Evolutionary conservation across 2,888 invertebrate species (phyloP), one percentile per base, ranked within the genome.

Genomic region (Erynnis tages): DNA sequence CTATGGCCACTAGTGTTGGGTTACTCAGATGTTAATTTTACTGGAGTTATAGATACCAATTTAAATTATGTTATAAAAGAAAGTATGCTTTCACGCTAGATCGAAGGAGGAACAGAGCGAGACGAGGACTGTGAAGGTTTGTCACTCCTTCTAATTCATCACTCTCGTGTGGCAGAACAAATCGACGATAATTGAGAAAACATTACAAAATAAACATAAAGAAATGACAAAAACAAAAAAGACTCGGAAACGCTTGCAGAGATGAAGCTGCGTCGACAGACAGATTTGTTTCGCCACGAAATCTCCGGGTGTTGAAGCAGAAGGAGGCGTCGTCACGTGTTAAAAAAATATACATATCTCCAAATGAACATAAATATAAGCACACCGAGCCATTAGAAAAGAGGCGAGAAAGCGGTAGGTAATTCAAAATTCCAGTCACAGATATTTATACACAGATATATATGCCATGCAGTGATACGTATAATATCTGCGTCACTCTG

Each of bases 381-480:
- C 87, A 88, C 89, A 90, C 83, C 79, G 82, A 90, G 84, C 82
- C 85, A 84, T 83, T 56, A 78, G 76, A 80, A 75, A 79, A 77
- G 68, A 82, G 80, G 84, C 81, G 75, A 76, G 73, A 79, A 83
- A 86, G 83, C 85, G 73, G 73, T 78, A 83, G 82, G 82, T 83
- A 76, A 73, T 74, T 80, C 76, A 79, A 85, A 86, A 82, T 77
- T 76, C 79, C 84, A 87, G 85, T 87, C 86, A 86, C 87, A 87
- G 84, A 73, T 69, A 59, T 54, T 55, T 8, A 16, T 8, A 16
- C n/a, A 4, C 3, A 14, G 14, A 34, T 34, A 7, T 34, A 34
- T n/a, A 73, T 71, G 76, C 75, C 82, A 82, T 83, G 85, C 84
- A 79, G 76, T 74, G 79, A 60, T 50, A 49, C 34, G 34, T 48